Evolutionary conservation across 1,140 invertebrate species (phyloP).

Genomic region (Penaeus japonicus): DNA sequence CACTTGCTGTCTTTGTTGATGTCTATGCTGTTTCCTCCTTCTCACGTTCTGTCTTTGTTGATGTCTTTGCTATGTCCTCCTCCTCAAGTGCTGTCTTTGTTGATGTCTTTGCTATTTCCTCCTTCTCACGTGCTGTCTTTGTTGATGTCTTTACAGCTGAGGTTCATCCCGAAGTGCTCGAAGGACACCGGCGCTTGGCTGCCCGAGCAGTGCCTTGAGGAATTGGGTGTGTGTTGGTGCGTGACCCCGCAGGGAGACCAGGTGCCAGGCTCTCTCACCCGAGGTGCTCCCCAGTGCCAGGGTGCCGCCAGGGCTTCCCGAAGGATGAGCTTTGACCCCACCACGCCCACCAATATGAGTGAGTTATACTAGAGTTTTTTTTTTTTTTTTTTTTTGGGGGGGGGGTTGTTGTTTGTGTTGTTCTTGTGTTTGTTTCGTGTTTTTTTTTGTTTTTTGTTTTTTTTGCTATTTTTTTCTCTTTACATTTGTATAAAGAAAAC

Average conservation of each 20-base stretch:
- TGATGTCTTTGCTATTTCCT: not conserved
- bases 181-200: slow-evolving; percentile 78
- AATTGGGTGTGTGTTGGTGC: slow-evolving; percentile 85
- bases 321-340: slow-evolving; percentile 43
- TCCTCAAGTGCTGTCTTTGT: not conserved
- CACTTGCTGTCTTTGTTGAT: no score
- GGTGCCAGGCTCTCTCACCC: slow-evolving; percentile 77
- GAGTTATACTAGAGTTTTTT: slow-evolving; percentile 33
- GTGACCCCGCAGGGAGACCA: slow-evolving; percentile 81
- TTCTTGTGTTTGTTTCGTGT: no score
- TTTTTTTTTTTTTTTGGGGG: no score
- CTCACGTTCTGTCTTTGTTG: not conserved
- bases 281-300: slow-evolving; percentile 75
- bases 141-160: slow-evolving; percentile 61
- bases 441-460: no score
- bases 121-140: not conserved
- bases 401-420: no score
- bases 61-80: not conserved
- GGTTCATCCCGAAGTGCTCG: slow-evolving; percentile 78
- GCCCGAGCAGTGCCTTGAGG: slow-evolving; percentile 80
- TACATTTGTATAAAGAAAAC: no score
- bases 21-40: no score
- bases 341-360: slow-evolving; percentile 56
- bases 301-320: slow-evolving; percentile 37
- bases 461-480: no score